Base-by-base conservation (phyloP, 2,797 vertebrate species). In the Adelosebastes latens region DNA sequence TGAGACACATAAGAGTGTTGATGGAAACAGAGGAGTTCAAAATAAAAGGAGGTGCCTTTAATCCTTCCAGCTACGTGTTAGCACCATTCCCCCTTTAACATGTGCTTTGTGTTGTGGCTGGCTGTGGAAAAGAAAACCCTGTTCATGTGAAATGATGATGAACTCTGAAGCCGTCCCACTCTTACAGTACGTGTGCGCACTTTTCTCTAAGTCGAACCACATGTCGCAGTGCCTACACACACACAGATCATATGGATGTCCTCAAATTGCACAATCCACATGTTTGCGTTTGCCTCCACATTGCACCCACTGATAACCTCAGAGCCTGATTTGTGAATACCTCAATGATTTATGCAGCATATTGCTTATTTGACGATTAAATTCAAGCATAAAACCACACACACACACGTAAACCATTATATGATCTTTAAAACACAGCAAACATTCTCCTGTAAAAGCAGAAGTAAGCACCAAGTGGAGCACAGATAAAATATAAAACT, bases 201-300 rank as follows among this genome's bases (percentile, higher is more conserved):
- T 27, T 31, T 64, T 74, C 70, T 55, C 77, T 87, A 92, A 94
- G 73, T 85, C 5, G 8, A 93, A 88, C 80, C 92, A 93, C 77
- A 91, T 90, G 88, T 73, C 34, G 32, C 12, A 0, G 0, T 49
- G 61, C 69, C 69, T 53, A 14, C 79, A 59, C 63, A 58, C 62
- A 49, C 49, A 52, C 13, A 18, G 73, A 80, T 88, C 87, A 81
- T 84, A 83, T 84, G 85, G 85, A 82, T 62, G 71, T 78, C 73
- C 58, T 79, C 62, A 84, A 84, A 86, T 69, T 91, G 78, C 71
- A 77, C 68, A 85, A 80, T 89, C 83, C 80, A 52, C 87, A 83
- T 90, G 88, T 92, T 93, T 91, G 77, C 80, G 85, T 93, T 90
- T 82, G 70, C 72, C 36, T 87, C 82, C 52, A 81, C 89, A 88